A percentile compares a stretch with the other conserved stretches of the same genome.
These are phyloP conservation scores for Drosophila birchii DNA, from an alignment of 2,888 invertebrate genomes.

Conservation along the genomic window DNA sequence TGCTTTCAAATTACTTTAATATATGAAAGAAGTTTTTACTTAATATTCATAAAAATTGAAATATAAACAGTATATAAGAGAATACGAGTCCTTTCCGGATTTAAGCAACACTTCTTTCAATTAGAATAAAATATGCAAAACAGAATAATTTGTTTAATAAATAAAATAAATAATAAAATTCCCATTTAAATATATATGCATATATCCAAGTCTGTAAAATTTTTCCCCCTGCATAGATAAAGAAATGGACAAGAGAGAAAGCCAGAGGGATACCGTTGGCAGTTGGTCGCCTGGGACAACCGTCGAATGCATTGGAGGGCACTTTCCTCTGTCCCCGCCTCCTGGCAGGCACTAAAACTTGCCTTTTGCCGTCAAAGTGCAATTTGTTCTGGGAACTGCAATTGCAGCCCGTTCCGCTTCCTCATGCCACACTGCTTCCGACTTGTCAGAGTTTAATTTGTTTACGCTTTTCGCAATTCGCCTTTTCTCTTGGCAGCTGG, in stretches of 20 bases:
- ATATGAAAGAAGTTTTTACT: too few relatives aligned
- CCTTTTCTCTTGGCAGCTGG: conserved; percentile 45
- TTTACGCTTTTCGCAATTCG: conserved; percentile 61
- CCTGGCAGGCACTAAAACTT: conserved; percentile 60
- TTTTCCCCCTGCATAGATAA: conserved; percentile 4
- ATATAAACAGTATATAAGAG: not conserved
- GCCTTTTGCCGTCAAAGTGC: conserved; percentile 74
- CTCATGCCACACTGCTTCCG: conserved; percentile 13
- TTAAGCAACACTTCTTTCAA: too few relatives aligned
- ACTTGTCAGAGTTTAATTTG: conserved; percentile 68
- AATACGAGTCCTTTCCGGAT: fast-evolving
- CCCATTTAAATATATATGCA: not conserved
- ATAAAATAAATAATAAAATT: not conserved
- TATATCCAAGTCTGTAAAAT: not conserved
- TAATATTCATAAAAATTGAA: too few relatives aligned
- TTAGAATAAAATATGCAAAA: not conserved
- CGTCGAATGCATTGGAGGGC: conserved; percentile 60
- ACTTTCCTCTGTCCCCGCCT: conserved; percentile 37
- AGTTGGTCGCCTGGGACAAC: conserved; percentile 71
- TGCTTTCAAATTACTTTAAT: not conserved
- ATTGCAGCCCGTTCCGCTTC: conserved; percentile 38
- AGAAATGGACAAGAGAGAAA: conserved; percentile 3
- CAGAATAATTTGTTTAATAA: too few relatives aligned
- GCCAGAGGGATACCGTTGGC: conserved; percentile 12
- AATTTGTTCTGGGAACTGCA: conserved; percentile 66